A percentile compares a stretch with the other conserved stretches of the same genome.
phyloP scores from a whole-genome alignment of 1,140 invertebrate species.

The Drosophila teissieri region DNA sequence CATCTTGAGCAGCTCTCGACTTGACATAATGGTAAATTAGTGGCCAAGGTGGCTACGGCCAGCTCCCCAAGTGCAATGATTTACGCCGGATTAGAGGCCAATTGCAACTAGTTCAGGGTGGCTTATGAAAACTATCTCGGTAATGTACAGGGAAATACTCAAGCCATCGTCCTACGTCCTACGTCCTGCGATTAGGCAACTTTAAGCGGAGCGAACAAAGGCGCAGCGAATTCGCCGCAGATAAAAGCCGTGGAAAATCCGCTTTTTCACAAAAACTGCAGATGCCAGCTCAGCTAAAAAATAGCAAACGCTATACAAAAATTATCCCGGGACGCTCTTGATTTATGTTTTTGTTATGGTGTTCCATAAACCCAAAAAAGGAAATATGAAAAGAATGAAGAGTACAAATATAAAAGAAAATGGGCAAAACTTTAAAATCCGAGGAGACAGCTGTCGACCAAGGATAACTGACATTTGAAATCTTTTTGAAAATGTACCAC shows the following conservation, averaged over 20 bases:
- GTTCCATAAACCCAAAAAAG: slow-evolving; percentile 57
- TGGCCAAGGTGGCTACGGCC: slow-evolving; percentile 40
- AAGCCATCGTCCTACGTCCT: not conserved
- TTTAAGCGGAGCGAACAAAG: slow-evolving; percentile 48
- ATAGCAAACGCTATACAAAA: slow-evolving; percentile 42
- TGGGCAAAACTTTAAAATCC: slow-evolving; percentile 10
- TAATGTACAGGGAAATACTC: not conserved
- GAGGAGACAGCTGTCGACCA: slow-evolving; percentile 39
- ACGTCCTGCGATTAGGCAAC: slow-evolving; percentile 1
- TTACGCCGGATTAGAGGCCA: slow-evolving; percentile 38
- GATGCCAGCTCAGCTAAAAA: slow-evolving; percentile 64
- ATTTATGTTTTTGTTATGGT: slow-evolving; percentile 81
- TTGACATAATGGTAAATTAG: slow-evolving; percentile 81
- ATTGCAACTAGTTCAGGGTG: slow-evolving; percentile 38
- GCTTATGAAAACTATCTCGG: slow-evolving; percentile 20
- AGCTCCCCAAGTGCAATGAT: slow-evolving; percentile 31
- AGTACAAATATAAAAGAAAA: slow-evolving; percentile 20
- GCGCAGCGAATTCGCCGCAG: slow-evolving; percentile 30
- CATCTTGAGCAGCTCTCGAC: slow-evolving; percentile 66
- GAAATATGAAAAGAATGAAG: slow-evolving; percentile 18
- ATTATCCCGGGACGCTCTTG: slow-evolving; percentile 62
- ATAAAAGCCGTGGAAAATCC: slow-evolving; percentile 60
- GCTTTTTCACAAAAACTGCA: slow-evolving; percentile 61
- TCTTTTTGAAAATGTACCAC: slow-evolving; percentile 6
- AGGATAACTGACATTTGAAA: slow-evolving; percentile 53